A percentile compares a stretch with the other conserved stretches of the same genome.
phyloP scores from a whole-genome alignment of 1,140 invertebrate species.

The Papilio polytes region DNA sequence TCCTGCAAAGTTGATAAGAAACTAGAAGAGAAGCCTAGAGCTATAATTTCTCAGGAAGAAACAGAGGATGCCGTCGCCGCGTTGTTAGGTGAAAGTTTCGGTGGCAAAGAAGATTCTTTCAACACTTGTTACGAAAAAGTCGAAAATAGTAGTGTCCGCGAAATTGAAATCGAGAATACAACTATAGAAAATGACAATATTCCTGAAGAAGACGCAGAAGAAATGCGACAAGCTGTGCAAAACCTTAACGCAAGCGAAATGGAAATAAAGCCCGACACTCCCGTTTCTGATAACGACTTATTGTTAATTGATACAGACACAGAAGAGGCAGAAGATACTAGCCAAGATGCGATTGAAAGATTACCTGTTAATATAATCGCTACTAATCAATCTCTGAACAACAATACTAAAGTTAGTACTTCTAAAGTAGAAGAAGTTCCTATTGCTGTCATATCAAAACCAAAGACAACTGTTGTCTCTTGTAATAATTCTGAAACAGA shows the following conservation, averaged over 20 bases:
- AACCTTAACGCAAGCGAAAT: constrained; percentile 89
- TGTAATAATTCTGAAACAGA: constrained; percentile 51
- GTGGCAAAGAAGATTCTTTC: constrained; percentile 82
- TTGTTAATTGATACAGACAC: constrained; percentile 94
- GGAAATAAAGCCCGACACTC: constrained; percentile 92
- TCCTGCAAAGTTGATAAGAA: constrained; percentile 82
- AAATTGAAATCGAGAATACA: constrained; percentile 72
- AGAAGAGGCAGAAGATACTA: constrained; percentile 85
- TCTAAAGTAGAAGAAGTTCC: constrained; percentile 52
- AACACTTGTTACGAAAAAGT: constrained; percentile 82
- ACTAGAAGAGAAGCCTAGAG: constrained; percentile 90
- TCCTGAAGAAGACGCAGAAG: constrained; percentile 89
- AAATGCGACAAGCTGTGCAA: constrained; percentile 91
- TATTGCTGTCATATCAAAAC: constrained; percentile 57
- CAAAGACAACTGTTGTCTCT: constrained; percentile 65
- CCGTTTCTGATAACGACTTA: constrained; percentile 92
- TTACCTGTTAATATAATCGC: constrained; percentile 73
- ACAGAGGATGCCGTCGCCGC: constrained; percentile 96
- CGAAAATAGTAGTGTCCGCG: constrained; percentile 67
- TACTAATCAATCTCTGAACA: constrained; percentile 65
- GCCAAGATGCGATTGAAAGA: constrained; percentile 73
- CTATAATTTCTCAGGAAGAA: constrained; percentile 95
- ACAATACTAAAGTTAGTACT: constrained; percentile 51
- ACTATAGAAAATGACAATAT: constrained; percentile 82
- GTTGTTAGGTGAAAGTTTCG: constrained; percentile 92